Conservation (phyloP, 2,113 vertebrate species). For the Sturnus vulgaris region DNA sequence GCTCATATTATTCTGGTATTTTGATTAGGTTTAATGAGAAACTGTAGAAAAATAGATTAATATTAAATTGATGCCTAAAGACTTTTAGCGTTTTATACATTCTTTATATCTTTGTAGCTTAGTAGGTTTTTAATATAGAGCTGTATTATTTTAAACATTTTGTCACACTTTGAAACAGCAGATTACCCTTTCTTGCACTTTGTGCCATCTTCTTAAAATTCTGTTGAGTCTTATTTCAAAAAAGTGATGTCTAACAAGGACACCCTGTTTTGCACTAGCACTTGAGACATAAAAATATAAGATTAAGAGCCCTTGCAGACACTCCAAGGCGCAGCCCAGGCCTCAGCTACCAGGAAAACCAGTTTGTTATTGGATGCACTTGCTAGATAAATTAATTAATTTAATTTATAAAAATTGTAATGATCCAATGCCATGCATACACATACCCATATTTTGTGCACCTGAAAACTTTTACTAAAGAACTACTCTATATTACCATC, state of each 20-base stretch:
- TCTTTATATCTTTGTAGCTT: background rate
- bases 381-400: background rate
- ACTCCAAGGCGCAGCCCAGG: too few relatives aligned
- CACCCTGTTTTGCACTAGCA: background rate
- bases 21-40: background rate
- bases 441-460: rapidly evolving
- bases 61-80: background rate
- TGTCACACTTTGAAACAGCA: background rate
- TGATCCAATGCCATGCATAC: rapidly evolving
- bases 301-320: background rate
- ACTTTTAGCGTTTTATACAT: background rate
- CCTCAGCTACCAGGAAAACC: background rate
- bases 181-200: background rate
- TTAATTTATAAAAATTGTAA: background rate
- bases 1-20: background rate
- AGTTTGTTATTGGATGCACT: background rate
- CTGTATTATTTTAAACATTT: background rate
- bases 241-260: background rate
- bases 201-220: background rate
- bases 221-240: background rate
- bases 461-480: background rate
- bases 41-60: background rate
- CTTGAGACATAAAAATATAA: background rate
- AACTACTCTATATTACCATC: background rate
- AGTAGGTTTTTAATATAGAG: background rate